Percentiles rank a stretch among this genome's conserved stretches.
Conservation (phyloP, 2,797 vertebrate genomes). For the Chloroceryle inda region DNA sequence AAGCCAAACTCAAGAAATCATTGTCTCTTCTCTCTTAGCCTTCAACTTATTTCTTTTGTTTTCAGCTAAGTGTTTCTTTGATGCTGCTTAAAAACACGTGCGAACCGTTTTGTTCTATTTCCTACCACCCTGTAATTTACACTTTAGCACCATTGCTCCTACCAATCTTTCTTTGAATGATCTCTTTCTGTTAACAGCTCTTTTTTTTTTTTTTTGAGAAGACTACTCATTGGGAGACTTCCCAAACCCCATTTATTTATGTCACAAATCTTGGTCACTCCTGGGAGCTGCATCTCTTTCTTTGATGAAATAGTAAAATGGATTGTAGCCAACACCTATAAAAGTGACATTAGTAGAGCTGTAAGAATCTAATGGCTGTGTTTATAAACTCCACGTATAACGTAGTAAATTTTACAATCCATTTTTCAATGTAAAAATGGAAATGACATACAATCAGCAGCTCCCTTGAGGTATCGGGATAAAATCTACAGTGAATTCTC, state of each 20-base stretch:
- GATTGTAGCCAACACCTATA: slow-evolving; percentile 71
- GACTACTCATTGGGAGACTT: slow-evolving; percentile 30
- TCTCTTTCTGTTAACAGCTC: slow-evolving; percentile 19
- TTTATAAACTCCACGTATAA: slow-evolving; percentile 50
- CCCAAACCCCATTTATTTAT: slow-evolving; percentile 45
- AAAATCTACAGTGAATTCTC: slow-evolving; percentile 66
- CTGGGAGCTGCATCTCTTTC: slow-evolving; percentile 51
- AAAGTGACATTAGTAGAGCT: slow-evolving; percentile 74
- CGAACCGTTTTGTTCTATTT: not conserved
- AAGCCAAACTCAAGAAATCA: not conserved
- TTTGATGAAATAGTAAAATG: slow-evolving; percentile 72
- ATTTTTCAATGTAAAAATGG: slow-evolving; percentile 72
- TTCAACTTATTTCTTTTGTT: slow-evolving; percentile 1
- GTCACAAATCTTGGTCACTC: slow-evolving; percentile 57
- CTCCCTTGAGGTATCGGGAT: slow-evolving; percentile 44
- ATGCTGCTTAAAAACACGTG: not conserved
- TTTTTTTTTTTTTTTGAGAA: slow-evolving; percentile 1
- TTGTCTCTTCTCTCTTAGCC: not conserved
- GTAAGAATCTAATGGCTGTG: slow-evolving; percentile 70
- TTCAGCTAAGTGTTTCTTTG: not conserved
- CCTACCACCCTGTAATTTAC: slow-evolving; percentile 25
- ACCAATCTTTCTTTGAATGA: not conserved
- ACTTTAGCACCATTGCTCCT: slow-evolving; percentile 8
- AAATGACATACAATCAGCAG: slow-evolving; percentile 66
- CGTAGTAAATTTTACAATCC: slow-evolving; percentile 73